phyloP scores from a whole-genome alignment of 2,113 vertebrate genomes.

The Ceyx cyanopectus region DNA sequence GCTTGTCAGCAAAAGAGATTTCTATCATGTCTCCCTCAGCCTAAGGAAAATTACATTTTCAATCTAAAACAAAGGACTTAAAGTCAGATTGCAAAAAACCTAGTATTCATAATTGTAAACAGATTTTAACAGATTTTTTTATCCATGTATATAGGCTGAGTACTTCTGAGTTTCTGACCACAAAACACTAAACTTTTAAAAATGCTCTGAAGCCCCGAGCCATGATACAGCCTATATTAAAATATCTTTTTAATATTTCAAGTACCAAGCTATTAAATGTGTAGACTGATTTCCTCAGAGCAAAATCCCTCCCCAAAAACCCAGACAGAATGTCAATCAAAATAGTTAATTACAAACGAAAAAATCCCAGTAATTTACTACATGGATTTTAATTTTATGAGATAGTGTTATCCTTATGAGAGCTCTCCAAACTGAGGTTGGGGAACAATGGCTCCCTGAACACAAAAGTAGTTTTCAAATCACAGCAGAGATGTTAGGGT shows the following conservation, averaged over 20 bases:
- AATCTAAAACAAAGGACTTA: background rate
- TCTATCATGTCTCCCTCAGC: background rate
- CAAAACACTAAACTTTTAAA: background rate
- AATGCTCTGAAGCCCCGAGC: background rate
- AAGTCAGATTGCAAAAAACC: background rate
- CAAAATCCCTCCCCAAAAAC: slow-evolving; percentile 23
- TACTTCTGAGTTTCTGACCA: slow-evolving; percentile 11
- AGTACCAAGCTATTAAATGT: slow-evolving; percentile 37
- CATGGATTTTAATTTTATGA: slow-evolving; percentile 61
- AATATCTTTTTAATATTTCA: slow-evolving; percentile 39
- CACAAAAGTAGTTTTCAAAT: slow-evolving; percentile 24
- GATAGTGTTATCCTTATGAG: slow-evolving; percentile 1
- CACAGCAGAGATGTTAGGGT: background rate
- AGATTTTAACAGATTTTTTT: background rate
- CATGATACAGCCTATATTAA: slow-evolving; percentile 1
- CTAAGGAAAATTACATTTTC: background rate
- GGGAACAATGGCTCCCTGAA: slow-evolving; percentile 13
- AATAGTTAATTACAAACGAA: slow-evolving; percentile 47
- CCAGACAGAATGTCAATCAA: slow-evolving; percentile 37
- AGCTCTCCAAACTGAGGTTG: background rate
- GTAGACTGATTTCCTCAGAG: slow-evolving; percentile 18
- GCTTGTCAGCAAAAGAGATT: background rate
- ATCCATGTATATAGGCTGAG: background rate
- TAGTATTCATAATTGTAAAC: background rate
- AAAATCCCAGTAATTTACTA: slow-evolving; percentile 40